Evolutionary conservation across 2,888 invertebrate genomes (phyloP).

Genomic region (Spialia ferax): DNA sequence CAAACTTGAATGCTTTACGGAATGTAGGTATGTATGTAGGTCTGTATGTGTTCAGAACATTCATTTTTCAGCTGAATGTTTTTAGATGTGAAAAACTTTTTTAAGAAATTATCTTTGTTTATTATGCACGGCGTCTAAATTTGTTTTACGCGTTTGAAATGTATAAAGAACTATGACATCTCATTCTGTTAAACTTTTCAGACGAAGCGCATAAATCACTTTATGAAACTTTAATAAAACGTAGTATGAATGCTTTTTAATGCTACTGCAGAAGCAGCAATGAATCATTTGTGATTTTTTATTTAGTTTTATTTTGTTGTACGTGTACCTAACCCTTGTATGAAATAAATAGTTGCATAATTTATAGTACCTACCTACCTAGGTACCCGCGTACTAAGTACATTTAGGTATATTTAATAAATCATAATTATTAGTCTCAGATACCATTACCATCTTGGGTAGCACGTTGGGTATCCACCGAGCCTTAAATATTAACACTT

Average conservation of each 20-base stretch:
- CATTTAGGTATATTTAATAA: too few relatives aligned
- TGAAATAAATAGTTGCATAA: too few relatives aligned
- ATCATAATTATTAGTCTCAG: too few relatives aligned
- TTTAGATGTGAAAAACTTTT: too few relatives aligned
- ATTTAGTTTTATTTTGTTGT: background rate
- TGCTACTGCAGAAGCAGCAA: conserved; percentile 24
- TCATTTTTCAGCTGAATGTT: conserved; percentile 8
- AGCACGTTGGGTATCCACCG: too few relatives aligned
- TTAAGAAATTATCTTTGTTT: background rate
- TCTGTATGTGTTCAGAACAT: conserved; percentile 3
- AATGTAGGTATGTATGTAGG: background rate
- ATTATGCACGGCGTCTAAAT: conserved; percentile 3
- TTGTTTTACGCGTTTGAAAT: background rate
- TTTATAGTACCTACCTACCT: too few relatives aligned
- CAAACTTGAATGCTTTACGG: conserved; percentile 26
- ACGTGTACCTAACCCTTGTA: background rate
- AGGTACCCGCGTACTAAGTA: too few relatives aligned
- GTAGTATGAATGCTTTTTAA: conserved; percentile 11
- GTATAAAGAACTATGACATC: background rate
- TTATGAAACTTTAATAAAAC: conserved; percentile 15
- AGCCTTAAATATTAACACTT: too few relatives aligned
- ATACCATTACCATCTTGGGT: too few relatives aligned
- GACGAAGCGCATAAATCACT: conserved; percentile 17
- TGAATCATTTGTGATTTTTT: conserved; percentile 20
- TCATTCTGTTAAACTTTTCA: conserved; percentile 7